These are phyloP conservation scores for Ptychodera flava DNA, from an alignment of 35 echinoderm and acorn worm genomes.

Conservation along the genomic window DNA sequence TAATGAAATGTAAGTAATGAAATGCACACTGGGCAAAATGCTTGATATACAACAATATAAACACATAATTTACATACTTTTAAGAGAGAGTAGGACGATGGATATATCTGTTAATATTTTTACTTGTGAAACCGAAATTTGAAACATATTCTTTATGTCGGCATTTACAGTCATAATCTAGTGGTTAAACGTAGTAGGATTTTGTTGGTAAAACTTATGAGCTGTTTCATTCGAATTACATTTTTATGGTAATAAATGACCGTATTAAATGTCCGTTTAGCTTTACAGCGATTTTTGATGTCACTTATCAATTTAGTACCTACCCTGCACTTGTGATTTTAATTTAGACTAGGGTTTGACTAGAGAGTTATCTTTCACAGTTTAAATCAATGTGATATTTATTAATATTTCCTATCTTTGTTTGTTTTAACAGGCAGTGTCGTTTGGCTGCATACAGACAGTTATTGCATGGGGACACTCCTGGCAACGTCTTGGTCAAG, in stretches of 20 bases:
- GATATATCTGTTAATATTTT: neutral
- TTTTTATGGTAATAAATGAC: neutral
- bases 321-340: too few species aligned
- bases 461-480: too few species aligned
- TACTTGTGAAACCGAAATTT: neutral
- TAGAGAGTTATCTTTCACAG: neutral
- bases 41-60: too few species aligned
- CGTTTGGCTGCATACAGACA: neutral
- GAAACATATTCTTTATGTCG: too few species aligned
- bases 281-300: neutral
- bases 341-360: neutral
- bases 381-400: too few species aligned
- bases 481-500: too few species aligned
- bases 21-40: too few species aligned
- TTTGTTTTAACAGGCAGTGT: neutral
- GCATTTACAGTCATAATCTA: too few species aligned
- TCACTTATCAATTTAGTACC: too few species aligned
- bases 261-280: neutral
- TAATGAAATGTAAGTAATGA: too few species aligned
- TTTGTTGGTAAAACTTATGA: too few species aligned
- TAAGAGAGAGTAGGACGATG: neutral
- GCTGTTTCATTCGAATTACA: neutral
- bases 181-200: too few species aligned
- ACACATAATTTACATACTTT: constrained; percentile 1
- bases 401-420: neutral